Conservation (phyloP, 2,888 invertebrate species). For the Rhogogaster chlorosoma region DNA sequence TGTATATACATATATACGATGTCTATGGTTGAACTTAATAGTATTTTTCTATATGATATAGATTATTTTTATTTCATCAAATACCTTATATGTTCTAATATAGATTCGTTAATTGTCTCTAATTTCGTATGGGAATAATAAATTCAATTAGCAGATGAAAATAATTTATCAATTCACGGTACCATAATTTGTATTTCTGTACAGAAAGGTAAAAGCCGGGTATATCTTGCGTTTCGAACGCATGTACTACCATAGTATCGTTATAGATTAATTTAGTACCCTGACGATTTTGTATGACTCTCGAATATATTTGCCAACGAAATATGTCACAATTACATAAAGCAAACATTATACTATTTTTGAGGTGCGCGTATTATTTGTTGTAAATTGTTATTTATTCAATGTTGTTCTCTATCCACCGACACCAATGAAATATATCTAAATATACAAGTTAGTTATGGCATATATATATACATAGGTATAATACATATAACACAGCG, state of each 20-base stretch:
- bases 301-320: constrained; percentile 20
- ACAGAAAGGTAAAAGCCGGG: not conserved
- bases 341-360: not conserved
- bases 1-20: constrained; percentile 33
- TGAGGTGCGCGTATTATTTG: constrained; percentile 37
- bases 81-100: not conserved
- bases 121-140: not conserved
- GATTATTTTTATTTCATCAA: not conserved
- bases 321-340: constrained; percentile 28
- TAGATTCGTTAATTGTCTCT: not conserved
- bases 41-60: constrained; percentile 7
- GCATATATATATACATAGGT: not conserved
- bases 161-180: not conserved
- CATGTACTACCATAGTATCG: not conserved
- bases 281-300: constrained; percentile 37
- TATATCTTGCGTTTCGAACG: not conserved
- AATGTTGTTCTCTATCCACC: constrained; percentile 1
- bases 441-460: not conserved
- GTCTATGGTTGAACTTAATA: not conserved
- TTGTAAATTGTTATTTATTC: constrained; percentile 43
- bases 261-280: constrained; percentile 2
- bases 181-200: constrained; percentile 1
- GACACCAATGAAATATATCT: not conserved
- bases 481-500: not conserved
- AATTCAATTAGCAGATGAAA: not conserved